These are phyloP conservation scores for Acromyrmex heyeri DNA, from an alignment of 1,140 invertebrate species.

Conservation along the genomic window DNA sequence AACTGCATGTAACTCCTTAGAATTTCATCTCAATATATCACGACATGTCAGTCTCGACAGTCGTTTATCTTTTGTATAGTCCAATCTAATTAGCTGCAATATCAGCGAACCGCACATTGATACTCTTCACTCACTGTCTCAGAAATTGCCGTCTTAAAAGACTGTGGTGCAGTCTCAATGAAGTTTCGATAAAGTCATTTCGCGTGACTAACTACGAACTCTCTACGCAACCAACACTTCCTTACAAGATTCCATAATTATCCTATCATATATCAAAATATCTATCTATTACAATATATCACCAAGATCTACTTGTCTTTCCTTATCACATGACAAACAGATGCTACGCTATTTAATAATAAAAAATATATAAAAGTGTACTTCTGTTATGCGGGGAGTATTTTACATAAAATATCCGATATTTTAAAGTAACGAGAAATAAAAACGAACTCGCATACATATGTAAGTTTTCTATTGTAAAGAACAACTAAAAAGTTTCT, in stretches of 20 bases:
- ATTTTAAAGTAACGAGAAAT: no score
- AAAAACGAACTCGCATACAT: no score
- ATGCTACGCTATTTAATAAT: background rate
- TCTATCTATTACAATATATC: background rate
- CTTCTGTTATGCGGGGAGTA: background rate
- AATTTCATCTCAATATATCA: constrained; percentile 63
- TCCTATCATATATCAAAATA: background rate
- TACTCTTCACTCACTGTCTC: constrained; percentile 41
- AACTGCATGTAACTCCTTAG: constrained; percentile 62
- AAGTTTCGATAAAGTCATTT: constrained; percentile 69
- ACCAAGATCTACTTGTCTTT: background rate
- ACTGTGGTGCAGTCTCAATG: constrained; percentile 57
- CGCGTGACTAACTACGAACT: background rate
- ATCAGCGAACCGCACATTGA: constrained; percentile 56
- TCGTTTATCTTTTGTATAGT: constrained; percentile 68
- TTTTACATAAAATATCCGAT: no score
- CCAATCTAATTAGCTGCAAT: constrained; percentile 72
- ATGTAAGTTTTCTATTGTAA: no score
- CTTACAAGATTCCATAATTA: background rate
- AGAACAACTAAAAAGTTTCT: no score
- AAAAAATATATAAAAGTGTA: background rate
- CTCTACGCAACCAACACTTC: background rate
- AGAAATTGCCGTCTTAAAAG: constrained; percentile 68
- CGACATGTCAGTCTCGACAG: constrained; percentile 14
- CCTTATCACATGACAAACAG: background rate